These are phyloP conservation scores for Rhinichthys osculus DNA, from an alignment of 2,797 vertebrate species.

Conservation along the genomic window DNA sequence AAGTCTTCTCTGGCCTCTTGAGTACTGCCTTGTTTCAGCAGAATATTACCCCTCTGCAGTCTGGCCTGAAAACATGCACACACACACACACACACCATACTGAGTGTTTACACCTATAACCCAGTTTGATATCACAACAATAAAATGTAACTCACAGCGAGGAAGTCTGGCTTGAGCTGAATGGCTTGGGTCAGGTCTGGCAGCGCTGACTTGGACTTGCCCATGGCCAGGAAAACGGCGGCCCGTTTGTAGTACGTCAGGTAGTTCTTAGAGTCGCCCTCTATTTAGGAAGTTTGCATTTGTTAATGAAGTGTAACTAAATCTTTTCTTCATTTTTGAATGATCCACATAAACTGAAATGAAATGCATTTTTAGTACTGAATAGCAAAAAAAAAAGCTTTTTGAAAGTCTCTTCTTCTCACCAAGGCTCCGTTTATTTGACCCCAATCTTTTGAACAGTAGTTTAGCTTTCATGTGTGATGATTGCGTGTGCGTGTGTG, in stretches of 20 bases:
- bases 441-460: background rate
- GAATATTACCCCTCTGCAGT: constrained; percentile 85
- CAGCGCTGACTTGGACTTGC: constrained; percentile 85
- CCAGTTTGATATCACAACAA: background rate
- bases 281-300: constrained; percentile 63
- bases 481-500: constrained; percentile 22
- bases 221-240: constrained; percentile 86
- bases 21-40: constrained; percentile 83
- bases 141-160: constrained; percentile 76
- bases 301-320: background rate
- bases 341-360: background rate
- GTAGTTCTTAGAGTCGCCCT: constrained; percentile 87
- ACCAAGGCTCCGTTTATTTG: background rate
- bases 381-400: too few species aligned
- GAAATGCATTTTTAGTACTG: background rate
- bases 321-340: background rate
- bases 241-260: constrained; percentile 88
- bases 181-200: constrained; percentile 85
- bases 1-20: constrained; percentile 84
- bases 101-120: background rate
- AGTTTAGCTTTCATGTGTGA: background rate
- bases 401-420: too few species aligned
- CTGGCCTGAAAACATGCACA: constrained; percentile 74
- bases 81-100: background rate
- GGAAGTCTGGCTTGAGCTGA: constrained; percentile 86